These are phyloP conservation scores for Papilio aristodemus DNA, from an alignment of 1,140 invertebrate species.

Conservation along the genomic window DNA sequence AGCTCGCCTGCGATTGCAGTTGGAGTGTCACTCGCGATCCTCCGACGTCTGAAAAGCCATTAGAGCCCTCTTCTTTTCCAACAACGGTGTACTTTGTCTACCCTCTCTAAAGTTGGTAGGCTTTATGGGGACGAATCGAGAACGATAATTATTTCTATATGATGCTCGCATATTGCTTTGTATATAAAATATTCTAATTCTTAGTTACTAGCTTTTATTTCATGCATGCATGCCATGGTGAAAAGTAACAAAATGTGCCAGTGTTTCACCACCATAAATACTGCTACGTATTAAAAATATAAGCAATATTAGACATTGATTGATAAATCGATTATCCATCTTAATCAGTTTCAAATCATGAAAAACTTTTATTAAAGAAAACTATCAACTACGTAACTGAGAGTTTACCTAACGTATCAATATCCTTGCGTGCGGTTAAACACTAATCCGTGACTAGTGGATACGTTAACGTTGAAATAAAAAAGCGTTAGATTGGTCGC, in stretches of 20 bases:
- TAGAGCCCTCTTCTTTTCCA: conserved; percentile 15
- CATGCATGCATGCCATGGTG: too few relatives aligned
- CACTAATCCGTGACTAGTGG: not conserved
- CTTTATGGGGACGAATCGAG: not conserved
- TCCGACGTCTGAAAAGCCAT: conserved; percentile 33
- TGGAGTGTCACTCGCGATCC: conserved; percentile 26
- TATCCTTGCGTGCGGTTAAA: not conserved
- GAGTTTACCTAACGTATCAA: not conserved
- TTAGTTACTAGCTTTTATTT: too few relatives aligned
- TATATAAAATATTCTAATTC: not conserved
- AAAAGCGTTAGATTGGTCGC: not conserved
- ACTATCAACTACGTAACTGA: too few relatives aligned
- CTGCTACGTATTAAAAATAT: too few relatives aligned
- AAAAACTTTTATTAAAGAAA: too few relatives aligned
- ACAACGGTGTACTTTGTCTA: conserved; percentile 23
- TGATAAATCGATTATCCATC: too few relatives aligned
- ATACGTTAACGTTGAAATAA: not conserved
- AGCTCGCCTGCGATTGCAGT: conserved; percentile 5
- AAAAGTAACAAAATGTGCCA: too few relatives aligned
- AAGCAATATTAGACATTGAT: too few relatives aligned
- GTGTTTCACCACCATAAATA: too few relatives aligned
- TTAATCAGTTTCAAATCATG: too few relatives aligned
- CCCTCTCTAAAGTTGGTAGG: not conserved
- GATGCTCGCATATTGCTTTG: not conserved
- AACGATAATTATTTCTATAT: not conserved